Evolutionary conservation across 2,797 vertebrate genomes (phyloP).

Genomic region (Discoglossus pictus): DNA sequence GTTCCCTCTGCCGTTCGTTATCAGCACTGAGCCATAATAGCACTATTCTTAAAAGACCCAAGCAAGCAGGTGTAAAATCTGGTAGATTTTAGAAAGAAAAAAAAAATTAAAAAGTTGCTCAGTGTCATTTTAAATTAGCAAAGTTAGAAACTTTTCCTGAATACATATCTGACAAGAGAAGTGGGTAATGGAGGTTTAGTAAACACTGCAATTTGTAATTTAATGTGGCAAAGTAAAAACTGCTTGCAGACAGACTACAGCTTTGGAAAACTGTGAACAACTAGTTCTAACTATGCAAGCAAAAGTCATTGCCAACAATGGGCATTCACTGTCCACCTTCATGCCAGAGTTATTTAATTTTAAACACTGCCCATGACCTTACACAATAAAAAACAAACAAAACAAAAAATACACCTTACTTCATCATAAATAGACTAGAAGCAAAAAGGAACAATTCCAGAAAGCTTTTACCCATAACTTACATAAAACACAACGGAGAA

Average conservation of each 20-base stretch:
- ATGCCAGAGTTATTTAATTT: conserved; percentile 4
- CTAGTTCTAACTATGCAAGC: conserved; percentile 1
- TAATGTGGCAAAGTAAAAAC: not conserved
- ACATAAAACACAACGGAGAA: conserved; percentile 21
- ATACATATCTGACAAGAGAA: too few species aligned
- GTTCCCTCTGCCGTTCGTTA: too few species aligned
- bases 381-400: too few species aligned
- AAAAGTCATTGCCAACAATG: conserved; percentile 7
- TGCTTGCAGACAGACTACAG: not conserved
- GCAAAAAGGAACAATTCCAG: conserved; percentile 23
- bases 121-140: too few species aligned
- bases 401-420: conserved; percentile 5
- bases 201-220: too few species aligned
- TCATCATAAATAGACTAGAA: conserved; percentile 6
- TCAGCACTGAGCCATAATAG: too few species aligned
- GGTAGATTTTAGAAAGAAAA: too few species aligned
- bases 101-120: too few species aligned
- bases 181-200: too few species aligned
- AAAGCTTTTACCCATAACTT: conserved; percentile 20
- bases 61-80: too few species aligned
- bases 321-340: not conserved
- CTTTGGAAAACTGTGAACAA: not conserved
- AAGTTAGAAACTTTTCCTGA: too few species aligned
- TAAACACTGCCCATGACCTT: conserved; percentile 9
- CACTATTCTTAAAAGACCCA: too few species aligned